A percentile compares a stretch with the other conserved stretches of the same genome.
phyloP scores from a whole-genome alignment of 2,888 invertebrate genomes.

The Tortrix viridana region DNA sequence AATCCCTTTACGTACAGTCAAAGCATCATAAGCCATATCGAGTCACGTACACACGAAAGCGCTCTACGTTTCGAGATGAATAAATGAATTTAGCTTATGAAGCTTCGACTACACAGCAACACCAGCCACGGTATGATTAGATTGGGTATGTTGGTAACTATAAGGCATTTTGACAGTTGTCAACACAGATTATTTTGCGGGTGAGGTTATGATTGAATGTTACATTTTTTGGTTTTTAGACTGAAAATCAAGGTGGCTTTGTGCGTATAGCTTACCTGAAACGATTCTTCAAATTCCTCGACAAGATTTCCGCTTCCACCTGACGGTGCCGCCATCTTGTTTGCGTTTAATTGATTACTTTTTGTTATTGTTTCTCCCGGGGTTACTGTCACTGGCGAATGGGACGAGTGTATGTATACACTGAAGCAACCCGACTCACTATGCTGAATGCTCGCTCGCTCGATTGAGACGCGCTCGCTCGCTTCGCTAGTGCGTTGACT shows the following conservation, averaged over 20 bases:
- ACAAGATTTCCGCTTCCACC: slow-evolving; percentile 94
- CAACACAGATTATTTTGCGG: slow-evolving; percentile 47
- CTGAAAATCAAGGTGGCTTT: slow-evolving; percentile 18
- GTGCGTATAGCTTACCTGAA: slow-evolving; percentile 86
- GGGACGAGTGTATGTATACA: neutral
- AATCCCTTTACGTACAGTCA: slow-evolving; percentile 64
- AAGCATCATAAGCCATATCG: slow-evolving; percentile 70
- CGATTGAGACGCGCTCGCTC: neutral
- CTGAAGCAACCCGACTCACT: slow-evolving; percentile 5
- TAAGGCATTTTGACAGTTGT: slow-evolving; percentile 62
- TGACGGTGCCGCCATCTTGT: slow-evolving; percentile 89
- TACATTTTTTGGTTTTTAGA: slow-evolving; percentile 35
- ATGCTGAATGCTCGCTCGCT: slow-evolving; percentile 21
- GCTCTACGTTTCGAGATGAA: slow-evolving; percentile 47
- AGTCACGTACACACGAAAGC: slow-evolving; percentile 78
- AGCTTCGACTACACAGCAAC: slow-evolving; percentile 70
- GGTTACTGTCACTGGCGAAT: slow-evolving; percentile 26
- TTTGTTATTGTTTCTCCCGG: slow-evolving; percentile 30
- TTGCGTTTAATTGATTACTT: slow-evolving; percentile 27
- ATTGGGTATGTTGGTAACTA: slow-evolving; percentile 67
- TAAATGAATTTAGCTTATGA: slow-evolving; percentile 61
- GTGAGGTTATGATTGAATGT: slow-evolving; percentile 59
- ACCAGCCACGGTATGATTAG: slow-evolving; percentile 57
- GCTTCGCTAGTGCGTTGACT: slow-evolving; percentile 26
- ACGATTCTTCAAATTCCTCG: slow-evolving; percentile 95